Conservation (phyloP, 2,888 invertebrate species). For the Pseudanteris insignis region DNA sequence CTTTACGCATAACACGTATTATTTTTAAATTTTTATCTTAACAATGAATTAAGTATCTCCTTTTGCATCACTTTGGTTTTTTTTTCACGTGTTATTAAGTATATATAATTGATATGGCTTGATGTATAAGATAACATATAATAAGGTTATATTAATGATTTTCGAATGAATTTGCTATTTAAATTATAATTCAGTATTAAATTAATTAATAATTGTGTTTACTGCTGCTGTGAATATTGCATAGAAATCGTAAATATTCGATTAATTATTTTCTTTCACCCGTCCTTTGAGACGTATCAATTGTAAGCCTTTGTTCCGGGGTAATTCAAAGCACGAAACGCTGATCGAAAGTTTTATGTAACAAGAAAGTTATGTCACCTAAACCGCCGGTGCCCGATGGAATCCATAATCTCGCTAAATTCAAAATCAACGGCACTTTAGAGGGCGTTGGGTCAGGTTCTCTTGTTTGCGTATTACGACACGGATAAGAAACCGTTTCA, state of each 20-base stretch:
- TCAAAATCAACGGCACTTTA: slow-evolving; percentile 16
- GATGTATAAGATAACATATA: too few relatives aligned
- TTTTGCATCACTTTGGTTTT: too few relatives aligned
- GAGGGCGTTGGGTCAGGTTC: slow-evolving; percentile 6
- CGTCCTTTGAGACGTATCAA: slow-evolving; percentile 35
- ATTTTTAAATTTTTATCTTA: too few relatives aligned
- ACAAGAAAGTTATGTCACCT: slow-evolving; percentile 35
- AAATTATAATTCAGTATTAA: too few relatives aligned
- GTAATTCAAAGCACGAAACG: slow-evolving; percentile 37
- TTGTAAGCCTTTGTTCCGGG: slow-evolving; percentile 32
- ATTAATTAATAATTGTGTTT: too few relatives aligned
- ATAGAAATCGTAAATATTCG: neutral
- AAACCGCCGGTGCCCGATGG: slow-evolving; percentile 9
- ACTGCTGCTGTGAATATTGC: neutral
- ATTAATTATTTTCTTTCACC: neutral
- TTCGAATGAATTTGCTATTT: too few relatives aligned
- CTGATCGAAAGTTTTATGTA: slow-evolving; percentile 32
- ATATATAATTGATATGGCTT: too few relatives aligned
- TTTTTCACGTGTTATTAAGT: too few relatives aligned
- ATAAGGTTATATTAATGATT: too few relatives aligned
- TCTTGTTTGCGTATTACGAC: slow-evolving; percentile 29
- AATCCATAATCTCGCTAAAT: slow-evolving; percentile 22
- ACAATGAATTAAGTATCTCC: too few relatives aligned
- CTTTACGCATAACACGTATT: too few relatives aligned
- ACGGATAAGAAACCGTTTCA: slow-evolving; percentile 28